phyloP scores from a whole-genome alignment of 1,140 invertebrate species.

The Notospermus geniculatus region DNA sequence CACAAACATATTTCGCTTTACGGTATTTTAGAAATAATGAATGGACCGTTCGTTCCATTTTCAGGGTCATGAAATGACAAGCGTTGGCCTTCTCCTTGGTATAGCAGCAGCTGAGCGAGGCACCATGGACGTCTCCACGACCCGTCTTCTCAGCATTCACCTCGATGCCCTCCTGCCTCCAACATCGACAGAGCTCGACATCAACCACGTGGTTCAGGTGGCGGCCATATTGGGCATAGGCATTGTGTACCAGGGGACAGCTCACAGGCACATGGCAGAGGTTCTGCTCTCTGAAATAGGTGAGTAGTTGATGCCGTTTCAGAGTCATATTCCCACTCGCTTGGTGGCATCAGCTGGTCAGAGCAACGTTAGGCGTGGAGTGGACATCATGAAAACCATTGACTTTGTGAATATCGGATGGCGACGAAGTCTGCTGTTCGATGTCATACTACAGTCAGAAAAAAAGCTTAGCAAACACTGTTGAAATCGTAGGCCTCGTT shows the following conservation, averaged over 20 bases:
- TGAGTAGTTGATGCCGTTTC: too few relatives aligned
- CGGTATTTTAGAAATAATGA: too few relatives aligned
- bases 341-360: too few relatives aligned
- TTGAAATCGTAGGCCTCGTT: too few relatives aligned
- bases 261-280: slow-evolving; percentile 90
- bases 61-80: slow-evolving; percentile 78
- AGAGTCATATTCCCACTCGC: too few relatives aligned
- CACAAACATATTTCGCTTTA: too few relatives aligned
- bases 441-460: too few relatives aligned
- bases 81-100: slow-evolving; percentile 85
- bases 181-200: slow-evolving; percentile 89
- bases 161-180: slow-evolving; percentile 88
- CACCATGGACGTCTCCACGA: slow-evolving; percentile 84
- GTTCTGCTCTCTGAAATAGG: slow-evolving; percentile 86
- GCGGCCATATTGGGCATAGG: slow-evolving; percentile 90
- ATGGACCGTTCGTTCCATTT: slow-evolving; percentile 13
- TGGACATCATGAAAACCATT: too few relatives aligned
- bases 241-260: slow-evolving; percentile 86
- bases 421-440: too few relatives aligned
- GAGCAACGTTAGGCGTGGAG: too few relatives aligned
- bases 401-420: too few relatives aligned
- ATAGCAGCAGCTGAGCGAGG: slow-evolving; percentile 67
- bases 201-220: slow-evolving; percentile 86
- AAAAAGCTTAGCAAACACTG: too few relatives aligned
- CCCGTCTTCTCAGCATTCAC: slow-evolving; percentile 87